Conservation (phyloP, 2,113 vertebrate species). For the Polyodon spathula region DNA sequence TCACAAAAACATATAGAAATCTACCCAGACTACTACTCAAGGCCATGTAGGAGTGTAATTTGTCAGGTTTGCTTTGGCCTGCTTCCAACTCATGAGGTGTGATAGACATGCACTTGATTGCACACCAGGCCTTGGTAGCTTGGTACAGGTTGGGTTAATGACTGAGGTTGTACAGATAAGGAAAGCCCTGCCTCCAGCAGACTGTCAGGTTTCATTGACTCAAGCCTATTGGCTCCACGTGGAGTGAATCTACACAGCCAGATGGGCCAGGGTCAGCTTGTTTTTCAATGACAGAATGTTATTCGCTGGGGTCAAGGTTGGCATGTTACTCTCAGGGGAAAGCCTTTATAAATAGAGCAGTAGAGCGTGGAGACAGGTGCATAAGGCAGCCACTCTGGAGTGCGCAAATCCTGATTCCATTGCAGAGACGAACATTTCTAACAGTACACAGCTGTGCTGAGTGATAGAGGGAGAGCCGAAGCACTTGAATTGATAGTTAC, state of each 20-base stretch:
- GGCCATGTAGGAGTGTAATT: constrained; percentile 32
- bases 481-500: background rate
- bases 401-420: background rate
- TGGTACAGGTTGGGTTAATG: constrained; percentile 84
- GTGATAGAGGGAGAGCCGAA: rapidly evolving
- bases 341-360: constrained; percentile 59
- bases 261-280: constrained; percentile 42
- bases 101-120: constrained; percentile 34
- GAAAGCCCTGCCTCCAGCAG: constrained; percentile 33
- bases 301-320: constrained; percentile 77
- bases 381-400: background rate
- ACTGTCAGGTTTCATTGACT: constrained; percentile 65
- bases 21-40: constrained; percentile 6
- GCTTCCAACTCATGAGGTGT: constrained; percentile 40
- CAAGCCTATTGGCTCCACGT: constrained; percentile 52
- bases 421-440: too few relatives aligned
- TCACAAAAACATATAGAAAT: constrained; percentile 1
- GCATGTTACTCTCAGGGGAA: constrained; percentile 29
- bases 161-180: constrained; percentile 66
- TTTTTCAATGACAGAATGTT: constrained; percentile 61
- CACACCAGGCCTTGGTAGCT: constrained; percentile 73
- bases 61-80: constrained; percentile 31
- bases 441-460: too few relatives aligned
- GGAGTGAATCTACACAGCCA: constrained; percentile 35
- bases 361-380: constrained; percentile 20